Conservation (phyloP, 64 coral and sea anemone genomes). For the Montipora cactus region DNA sequence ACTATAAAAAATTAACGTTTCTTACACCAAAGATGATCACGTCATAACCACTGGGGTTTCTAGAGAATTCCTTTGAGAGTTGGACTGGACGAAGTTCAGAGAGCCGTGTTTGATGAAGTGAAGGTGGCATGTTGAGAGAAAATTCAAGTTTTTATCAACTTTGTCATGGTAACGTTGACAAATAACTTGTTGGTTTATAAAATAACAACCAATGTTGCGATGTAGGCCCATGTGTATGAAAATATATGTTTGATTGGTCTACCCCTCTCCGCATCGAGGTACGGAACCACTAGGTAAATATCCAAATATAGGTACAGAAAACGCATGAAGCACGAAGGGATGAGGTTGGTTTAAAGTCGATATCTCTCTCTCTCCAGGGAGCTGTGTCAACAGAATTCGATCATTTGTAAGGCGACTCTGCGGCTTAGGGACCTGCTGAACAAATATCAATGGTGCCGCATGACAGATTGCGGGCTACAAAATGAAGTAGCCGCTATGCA, state of each 20-base stretch:
- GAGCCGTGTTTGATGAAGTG: background rate
- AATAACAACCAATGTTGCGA: background rate
- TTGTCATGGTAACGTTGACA: background rate
- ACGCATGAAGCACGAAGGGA: background rate
- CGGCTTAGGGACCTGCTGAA: background rate
- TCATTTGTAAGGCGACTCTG: background rate
- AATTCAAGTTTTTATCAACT: no score
- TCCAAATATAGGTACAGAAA: background rate
- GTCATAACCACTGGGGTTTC: background rate
- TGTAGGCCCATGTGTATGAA: background rate
- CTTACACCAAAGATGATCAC: background rate
- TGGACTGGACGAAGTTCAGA: no score
- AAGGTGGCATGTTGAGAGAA: background rate
- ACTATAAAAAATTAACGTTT: constrained; percentile 33
- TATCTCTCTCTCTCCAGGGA: constrained; percentile 24
- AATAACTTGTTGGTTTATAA: background rate
- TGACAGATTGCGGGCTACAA: background rate
- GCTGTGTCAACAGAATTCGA: background rate
- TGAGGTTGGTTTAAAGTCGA: constrained; percentile 15
- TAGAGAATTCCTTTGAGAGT: no score
- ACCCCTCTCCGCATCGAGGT: background rate
- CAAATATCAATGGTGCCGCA: background rate
- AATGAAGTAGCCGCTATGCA: constrained; percentile 1
- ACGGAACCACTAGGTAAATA: background rate
- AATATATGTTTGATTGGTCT: constrained; percentile 8